Conservation (phyloP, 2,797 vertebrate species). For the Heterohyrax brucei region DNA sequence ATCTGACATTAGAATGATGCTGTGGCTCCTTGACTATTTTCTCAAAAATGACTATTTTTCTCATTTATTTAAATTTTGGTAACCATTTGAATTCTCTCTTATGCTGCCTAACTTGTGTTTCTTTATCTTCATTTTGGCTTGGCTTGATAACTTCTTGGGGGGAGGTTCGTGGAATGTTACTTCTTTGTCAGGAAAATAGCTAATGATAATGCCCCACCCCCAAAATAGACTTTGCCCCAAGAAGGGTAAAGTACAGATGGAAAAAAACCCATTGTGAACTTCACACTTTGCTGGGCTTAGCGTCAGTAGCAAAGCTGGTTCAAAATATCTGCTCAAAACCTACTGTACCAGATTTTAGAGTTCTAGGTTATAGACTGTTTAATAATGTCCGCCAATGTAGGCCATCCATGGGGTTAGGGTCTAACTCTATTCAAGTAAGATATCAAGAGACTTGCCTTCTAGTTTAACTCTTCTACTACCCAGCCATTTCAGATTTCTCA, state of each 20-base stretch:
- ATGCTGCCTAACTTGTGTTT: background rate
- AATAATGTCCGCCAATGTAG: background rate
- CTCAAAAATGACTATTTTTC: conserved; percentile 40
- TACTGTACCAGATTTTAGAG: conserved; percentile 30
- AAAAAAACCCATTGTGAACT: background rate
- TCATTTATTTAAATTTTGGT: conserved; percentile 48
- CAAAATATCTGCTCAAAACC: background rate
- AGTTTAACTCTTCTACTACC: conserved; percentile 1
- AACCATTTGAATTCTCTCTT: conserved; percentile 3
- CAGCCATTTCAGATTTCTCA: conserved; percentile 40
- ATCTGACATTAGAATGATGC: conserved; percentile 27
- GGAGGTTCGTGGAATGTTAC: background rate
- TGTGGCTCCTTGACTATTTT: conserved; percentile 8
- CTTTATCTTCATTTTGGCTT: background rate
- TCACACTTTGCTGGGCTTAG: background rate
- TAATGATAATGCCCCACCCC: background rate
- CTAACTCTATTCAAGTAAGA: background rate
- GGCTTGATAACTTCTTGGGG: background rate
- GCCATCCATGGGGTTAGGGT: background rate
- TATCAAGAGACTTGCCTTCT: conserved; percentile 2
- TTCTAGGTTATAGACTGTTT: background rate
- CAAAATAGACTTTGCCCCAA: background rate
- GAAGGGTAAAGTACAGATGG: background rate
- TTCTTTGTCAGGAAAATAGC: conserved; percentile 23
- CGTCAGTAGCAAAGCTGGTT: background rate